Percentiles rank a stretch among this genome's conserved stretches.
Evolutionary conservation across 2,797 vertebrate species (phyloP).

Genomic region (Sebastolobus alascanus): DNA sequence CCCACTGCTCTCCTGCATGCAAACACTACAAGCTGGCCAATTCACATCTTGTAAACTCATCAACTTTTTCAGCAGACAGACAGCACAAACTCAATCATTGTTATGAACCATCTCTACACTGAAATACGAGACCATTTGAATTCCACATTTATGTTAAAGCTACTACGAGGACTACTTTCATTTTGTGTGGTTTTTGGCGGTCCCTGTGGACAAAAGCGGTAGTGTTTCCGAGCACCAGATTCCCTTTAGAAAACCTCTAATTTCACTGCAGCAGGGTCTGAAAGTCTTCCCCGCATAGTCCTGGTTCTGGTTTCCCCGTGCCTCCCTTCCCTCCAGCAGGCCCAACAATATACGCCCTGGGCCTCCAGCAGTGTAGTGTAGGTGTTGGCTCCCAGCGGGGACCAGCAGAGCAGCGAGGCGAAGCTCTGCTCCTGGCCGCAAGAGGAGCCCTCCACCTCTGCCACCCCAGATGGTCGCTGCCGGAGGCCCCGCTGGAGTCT

Average conservation of each 20-base stretch:
- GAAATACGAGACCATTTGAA: background rate
- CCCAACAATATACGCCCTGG: background rate
- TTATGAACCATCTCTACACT: background rate
- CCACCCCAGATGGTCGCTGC: no score
- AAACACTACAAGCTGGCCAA: slow-evolving; percentile 45
- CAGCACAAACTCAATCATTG: background rate
- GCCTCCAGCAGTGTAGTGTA: no score
- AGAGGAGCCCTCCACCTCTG: no score
- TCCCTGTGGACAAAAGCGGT: background rate
- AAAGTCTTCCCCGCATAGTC: background rate
- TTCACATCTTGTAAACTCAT: slow-evolving; percentile 46
- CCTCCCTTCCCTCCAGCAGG: no score
- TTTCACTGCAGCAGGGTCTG: background rate
- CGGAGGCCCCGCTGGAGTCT: no score
- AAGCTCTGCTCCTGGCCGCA: no score
- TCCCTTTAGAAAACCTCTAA: background rate
- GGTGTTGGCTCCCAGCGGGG: no score
- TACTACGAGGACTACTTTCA: background rate
- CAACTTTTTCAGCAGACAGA: slow-evolving; percentile 35
- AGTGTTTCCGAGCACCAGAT: background rate
- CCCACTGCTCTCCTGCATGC: slow-evolving; percentile 20
- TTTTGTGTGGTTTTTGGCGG: background rate
- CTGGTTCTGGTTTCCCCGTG: background rate
- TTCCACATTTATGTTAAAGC: background rate
- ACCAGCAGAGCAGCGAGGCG: no score